A percentile compares a stretch with the other conserved stretches of the same genome.
Conservation (phyloP, 2,797 vertebrate species). For the Odontamblyopus lacepedii region DNA sequence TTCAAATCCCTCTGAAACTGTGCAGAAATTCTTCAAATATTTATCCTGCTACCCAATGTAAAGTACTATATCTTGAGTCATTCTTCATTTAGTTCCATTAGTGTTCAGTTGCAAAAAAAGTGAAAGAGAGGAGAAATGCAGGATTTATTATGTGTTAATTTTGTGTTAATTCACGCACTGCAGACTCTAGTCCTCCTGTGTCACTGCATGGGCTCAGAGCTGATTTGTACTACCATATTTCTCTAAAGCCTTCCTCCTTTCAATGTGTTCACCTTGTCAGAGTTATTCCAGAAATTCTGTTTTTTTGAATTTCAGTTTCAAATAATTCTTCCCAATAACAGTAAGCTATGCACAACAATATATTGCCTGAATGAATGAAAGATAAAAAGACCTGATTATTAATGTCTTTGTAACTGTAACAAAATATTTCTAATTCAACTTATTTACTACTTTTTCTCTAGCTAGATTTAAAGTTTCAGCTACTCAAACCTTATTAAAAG, state of each 20-base stretch:
- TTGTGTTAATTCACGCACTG: conserved; percentile 47
- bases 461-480: too few relatives aligned
- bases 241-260: conserved; percentile 28
- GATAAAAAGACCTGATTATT: not conserved
- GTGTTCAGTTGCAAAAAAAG: conserved; percentile 14
- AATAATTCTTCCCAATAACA: not conserved
- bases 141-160: conserved; percentile 61
- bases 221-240: conserved; percentile 36
- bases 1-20: conserved; percentile 23
- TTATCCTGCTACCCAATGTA: conserved; percentile 6
- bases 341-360: not conserved
- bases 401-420: not conserved
- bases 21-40: conserved; percentile 33
- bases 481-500: conserved; percentile 9
- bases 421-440: not conserved
- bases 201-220: conserved; percentile 34
- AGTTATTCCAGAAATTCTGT: conserved; percentile 13
- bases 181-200: conserved; percentile 31
- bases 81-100: conserved; percentile 26
- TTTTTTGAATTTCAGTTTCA: not conserved
- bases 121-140: conserved; percentile 29
- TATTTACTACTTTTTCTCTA: not conserved
- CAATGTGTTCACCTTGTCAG: conserved; percentile 26
- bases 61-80: not conserved
- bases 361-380: not conserved